Percentiles rank a stretch among this genome's conserved stretches.
phyloP scores from a whole-genome alignment of 2,797 vertebrate species.

The Sarcoramphus papa region DNA sequence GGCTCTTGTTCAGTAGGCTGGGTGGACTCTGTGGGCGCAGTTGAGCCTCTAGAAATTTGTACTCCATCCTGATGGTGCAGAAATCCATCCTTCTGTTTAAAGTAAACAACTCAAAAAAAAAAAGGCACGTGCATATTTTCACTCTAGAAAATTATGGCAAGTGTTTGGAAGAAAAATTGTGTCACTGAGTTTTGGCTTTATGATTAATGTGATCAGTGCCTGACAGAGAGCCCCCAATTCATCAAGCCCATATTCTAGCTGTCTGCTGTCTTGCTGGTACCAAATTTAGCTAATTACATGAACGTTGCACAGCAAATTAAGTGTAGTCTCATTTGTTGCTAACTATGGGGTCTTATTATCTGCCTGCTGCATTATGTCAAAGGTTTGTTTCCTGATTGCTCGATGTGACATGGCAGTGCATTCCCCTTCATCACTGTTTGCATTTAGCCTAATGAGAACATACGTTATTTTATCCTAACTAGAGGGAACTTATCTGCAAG shows the following conservation, averaged over 20 bases:
- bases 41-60: not conserved
- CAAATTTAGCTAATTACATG: slow-evolving; percentile 83
- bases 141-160: not conserved
- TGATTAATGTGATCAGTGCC: slow-evolving; percentile 84
- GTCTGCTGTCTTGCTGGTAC: slow-evolving; percentile 64
- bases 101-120: not conserved
- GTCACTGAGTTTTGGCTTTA: slow-evolving; percentile 65
- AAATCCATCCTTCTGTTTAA: not conserved
- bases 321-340: slow-evolving; percentile 75
- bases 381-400: slow-evolving; percentile 78
- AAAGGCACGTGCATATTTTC: not conserved
- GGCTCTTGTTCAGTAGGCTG: not conserved
- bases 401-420: slow-evolving; percentile 70
- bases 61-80: not conserved
- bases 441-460: slow-evolving; percentile 74
- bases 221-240: slow-evolving; percentile 77
- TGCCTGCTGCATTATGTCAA: slow-evolving; percentile 72
- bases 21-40: not conserved
- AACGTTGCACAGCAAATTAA: slow-evolving; percentile 77
- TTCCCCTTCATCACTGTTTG: slow-evolving; percentile 78
- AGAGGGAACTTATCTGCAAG: slow-evolving; percentile 42
- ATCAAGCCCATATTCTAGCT: slow-evolving; percentile 79
- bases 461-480: slow-evolving; percentile 69
- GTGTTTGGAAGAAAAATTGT: slow-evolving; percentile 65
- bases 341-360: slow-evolving; percentile 74